These are phyloP conservation scores for Morbakka virulenta DNA, from an alignment of 30 jellyfish, hydroid and myxozoan genomes.

Conservation along the genomic window DNA sequence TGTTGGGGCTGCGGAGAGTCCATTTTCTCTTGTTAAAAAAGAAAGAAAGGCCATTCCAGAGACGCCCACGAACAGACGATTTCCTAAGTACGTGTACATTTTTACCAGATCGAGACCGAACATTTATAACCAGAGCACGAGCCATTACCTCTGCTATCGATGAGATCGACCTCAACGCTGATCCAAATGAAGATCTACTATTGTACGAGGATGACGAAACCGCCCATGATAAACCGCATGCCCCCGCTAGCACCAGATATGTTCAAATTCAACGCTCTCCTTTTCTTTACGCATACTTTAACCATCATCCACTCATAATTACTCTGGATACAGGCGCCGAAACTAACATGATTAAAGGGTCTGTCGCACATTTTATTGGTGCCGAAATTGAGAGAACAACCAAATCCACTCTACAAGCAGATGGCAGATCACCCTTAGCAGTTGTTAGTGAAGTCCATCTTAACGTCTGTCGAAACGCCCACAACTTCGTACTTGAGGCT, in stretches of 20 bases:
- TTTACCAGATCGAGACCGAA: neutral
- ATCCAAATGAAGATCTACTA: too few relatives aligned
- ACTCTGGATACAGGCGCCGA: neutral
- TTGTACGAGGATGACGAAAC: neutral
- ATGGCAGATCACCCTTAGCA: neutral
- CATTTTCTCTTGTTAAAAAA: too few relatives aligned
- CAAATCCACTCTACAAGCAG: neutral
- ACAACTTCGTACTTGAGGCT: neutral
- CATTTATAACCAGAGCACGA: constrained; percentile 4
- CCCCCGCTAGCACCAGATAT: too few relatives aligned
- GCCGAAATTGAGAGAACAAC: neutral
- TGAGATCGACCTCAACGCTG: neutral
- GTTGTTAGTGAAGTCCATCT: neutral
- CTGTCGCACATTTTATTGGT: neutral
- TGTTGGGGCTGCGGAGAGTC: too few relatives aligned
- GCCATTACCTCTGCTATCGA: neutral
- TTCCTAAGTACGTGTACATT: constrained; percentile 5
- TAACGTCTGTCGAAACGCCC: neutral
- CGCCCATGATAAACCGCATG: too few relatives aligned
- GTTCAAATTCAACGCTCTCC: too few relatives aligned
- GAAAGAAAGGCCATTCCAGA: too few relatives aligned
- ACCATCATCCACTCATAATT: neutral
- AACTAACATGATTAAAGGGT: neutral
- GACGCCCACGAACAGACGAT: constrained; percentile 10
- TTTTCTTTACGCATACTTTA: neutral